Percentiles rank a stretch among this genome's conserved stretches.
Conservation (phyloP, 2,113 vertebrate genomes). For the Oncorhynchus gorbuscha region DNA sequence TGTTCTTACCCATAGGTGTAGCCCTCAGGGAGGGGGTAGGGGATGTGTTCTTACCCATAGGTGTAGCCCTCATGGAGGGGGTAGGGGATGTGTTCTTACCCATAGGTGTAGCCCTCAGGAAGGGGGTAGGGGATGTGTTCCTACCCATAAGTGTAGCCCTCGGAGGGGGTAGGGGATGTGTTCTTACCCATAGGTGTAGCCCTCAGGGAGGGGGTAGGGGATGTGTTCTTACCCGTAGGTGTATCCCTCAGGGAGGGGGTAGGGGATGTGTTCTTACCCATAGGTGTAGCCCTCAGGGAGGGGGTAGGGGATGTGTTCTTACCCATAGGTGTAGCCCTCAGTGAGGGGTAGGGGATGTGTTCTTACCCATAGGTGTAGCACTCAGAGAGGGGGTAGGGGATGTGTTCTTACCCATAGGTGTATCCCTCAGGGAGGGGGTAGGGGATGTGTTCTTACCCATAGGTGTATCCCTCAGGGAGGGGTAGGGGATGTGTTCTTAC, state of each 20-base stretch:
- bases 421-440: background rate
- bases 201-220: background rate
- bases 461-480: background rate
- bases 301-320: no score
- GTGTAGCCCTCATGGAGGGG: no score
- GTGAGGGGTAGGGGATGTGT: no score
- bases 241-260: constrained; percentile 73
- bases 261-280: constrained; percentile 68
- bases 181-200: accelerated
- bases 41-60: no score
- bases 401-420: background rate
- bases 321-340: background rate
- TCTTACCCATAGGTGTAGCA: background rate
- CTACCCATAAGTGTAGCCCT: constrained; percentile 85
- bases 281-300: background rate
- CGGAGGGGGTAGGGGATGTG: no score
- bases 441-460: no score
- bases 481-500: background rate
- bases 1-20: no score
- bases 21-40: no score
- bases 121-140: background rate
- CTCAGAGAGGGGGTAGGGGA: background rate
- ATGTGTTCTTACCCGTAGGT: background rate
- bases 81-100: no score
- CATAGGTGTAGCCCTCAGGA: background rate